Base-by-base conservation (phyloP, 2,797 vertebrate genomes). In the Huso huso region DNA sequence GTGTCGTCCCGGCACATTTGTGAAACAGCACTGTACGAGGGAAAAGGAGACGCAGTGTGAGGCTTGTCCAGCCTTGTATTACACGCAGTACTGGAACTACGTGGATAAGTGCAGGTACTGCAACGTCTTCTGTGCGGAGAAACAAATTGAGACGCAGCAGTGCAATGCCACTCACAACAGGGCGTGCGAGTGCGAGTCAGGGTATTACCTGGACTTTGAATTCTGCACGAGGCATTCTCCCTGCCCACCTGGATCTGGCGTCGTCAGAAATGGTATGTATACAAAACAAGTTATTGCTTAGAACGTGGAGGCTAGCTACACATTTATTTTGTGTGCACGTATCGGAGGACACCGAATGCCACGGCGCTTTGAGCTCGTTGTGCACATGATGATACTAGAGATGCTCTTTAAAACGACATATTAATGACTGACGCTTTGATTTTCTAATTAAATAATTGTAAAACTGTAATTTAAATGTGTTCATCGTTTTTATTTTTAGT, bases 31-130 rank as follows among this genome's bases (percentile, higher is more conserved):
- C 13, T 90, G 86, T 73, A 68, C 62, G 23, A 52, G 0, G 37
- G 51, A 69, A 9, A 69, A 0, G 0, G 8, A 2, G 10, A 89
- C 88, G 0, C 0, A 0, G 1, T 91, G 89, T 15, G 0, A 49
- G 0, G 49, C 50, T 0, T 91, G 88, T 62, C 85, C 81, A 0
- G 70, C 77, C 0, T 37, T 75, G 13, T 84, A 89, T 73, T 89
- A 84, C 73, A 88, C 86, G 0, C 80, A 78, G 51, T 85, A 84
- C 77, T 91, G 86, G 85, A 89, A 89, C 75, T 88, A 86, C 73
- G 74, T 89, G 71, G 79, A 82, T 18, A 78, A 71, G 15, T 91
- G 88, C 65, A 77, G 75, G 0, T 88, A 88, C 78, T 89, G 88
- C 63, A 88, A 78, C 0, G 69, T 82, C 11, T 78, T 84, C 76